phyloP scores from a whole-genome alignment of 1,140 invertebrate species.

The Drosophila setifemur region DNA sequence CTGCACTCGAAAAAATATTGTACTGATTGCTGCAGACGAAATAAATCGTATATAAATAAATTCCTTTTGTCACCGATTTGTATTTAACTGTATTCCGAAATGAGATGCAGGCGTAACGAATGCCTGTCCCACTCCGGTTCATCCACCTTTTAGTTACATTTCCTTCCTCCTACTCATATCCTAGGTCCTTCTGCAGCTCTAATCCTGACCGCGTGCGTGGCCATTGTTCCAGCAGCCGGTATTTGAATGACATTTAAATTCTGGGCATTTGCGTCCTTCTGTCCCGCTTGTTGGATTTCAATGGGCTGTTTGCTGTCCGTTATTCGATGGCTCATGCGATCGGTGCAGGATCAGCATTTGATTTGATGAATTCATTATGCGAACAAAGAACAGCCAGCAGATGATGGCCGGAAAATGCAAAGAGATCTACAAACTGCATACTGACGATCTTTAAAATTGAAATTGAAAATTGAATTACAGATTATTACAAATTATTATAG shows the following conservation, averaged over 20 bases:
- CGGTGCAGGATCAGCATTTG: slow-evolving; percentile 43
- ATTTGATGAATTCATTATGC: slow-evolving; percentile 61
- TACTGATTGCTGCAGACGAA: not conserved
- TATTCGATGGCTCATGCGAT: slow-evolving; percentile 38
- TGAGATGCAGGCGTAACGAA: slow-evolving; percentile 67
- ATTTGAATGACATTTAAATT: slow-evolving; percentile 78
- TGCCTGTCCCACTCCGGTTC: slow-evolving; percentile 18
- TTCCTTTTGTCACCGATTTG: slow-evolving; percentile 22
- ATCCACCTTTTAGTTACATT: slow-evolving; percentile 29
- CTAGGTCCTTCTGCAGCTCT: slow-evolving; percentile 3
- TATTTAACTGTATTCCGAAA: slow-evolving; percentile 27
- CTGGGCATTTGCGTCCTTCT: slow-evolving; percentile 31
- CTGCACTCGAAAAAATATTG: slow-evolving; percentile 42
- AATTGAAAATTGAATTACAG: too few relatives aligned
- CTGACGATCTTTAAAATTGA: not conserved
- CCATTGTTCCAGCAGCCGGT: slow-evolving; percentile 67
- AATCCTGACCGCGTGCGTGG: slow-evolving; percentile 55
- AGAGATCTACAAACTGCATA: slow-evolving; percentile 4
- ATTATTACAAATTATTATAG: too few relatives aligned
- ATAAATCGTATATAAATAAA: not conserved
- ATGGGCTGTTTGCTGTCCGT: slow-evolving; percentile 27
- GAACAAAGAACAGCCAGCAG: slow-evolving; percentile 16
- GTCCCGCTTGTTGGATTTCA: slow-evolving; percentile 34
- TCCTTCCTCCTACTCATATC: not conserved
- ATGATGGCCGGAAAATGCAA: slow-evolving; percentile 7